Evolutionary conservation across 2,113 vertebrate species (phyloP).

Genomic region (Malurus alboscapulatus): DNA sequence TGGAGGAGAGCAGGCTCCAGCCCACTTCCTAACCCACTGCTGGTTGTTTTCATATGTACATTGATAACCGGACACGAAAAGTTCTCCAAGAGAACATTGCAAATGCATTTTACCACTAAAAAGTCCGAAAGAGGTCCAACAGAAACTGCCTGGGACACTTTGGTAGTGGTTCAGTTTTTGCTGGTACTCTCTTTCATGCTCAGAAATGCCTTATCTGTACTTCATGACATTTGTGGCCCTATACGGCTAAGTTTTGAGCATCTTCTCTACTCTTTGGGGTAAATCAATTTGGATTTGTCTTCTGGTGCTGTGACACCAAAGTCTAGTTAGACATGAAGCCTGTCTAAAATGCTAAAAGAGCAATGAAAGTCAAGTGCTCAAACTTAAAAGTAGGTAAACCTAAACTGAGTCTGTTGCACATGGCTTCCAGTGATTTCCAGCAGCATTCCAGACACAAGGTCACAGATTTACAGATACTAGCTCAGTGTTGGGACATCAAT

Average conservation of each 20-base stretch:
- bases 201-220: background rate
- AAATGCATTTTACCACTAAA: background rate
- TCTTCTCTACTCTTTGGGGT: background rate
- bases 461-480: background rate
- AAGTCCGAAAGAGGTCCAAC: background rate
- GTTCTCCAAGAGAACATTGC: background rate
- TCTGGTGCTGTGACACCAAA: background rate
- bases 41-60: background rate
- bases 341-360: background rate
- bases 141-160: background rate
- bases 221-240: background rate
- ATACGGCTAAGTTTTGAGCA: background rate
- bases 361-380: background rate
- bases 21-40: rapidly evolving
- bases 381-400: background rate
- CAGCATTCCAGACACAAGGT: background rate
- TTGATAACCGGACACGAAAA: background rate
- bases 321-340: background rate
- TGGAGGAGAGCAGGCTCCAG: background rate
- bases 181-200: background rate
- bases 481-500: background rate
- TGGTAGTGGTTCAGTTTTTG: background rate
- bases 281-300: background rate
- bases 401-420: background rate
- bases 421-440: background rate